A percentile compares a stretch with the other conserved stretches of the same genome.
phyloP scores from a whole-genome alignment of 2,797 vertebrate species.

The Mormyrops boulengeri region DNA sequence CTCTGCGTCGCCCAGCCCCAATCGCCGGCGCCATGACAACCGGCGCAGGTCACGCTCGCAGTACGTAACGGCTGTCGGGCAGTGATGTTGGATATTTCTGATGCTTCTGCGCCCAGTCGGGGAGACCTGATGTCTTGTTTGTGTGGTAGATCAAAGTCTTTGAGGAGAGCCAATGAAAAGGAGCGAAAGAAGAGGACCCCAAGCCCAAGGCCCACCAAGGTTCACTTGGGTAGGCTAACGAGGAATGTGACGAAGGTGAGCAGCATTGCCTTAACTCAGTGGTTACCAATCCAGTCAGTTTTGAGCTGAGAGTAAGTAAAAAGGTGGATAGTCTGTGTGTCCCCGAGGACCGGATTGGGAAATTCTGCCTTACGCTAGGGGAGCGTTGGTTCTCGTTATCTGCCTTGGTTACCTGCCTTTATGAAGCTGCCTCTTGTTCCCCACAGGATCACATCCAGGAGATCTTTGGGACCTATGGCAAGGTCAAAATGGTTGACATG shows the following conservation, averaged over 20 bases:
- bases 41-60: conserved; percentile 85
- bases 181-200: conserved; percentile 87
- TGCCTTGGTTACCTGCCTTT: neutral
- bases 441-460: conserved; percentile 76
- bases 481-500: conserved; percentile 93
- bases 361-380: neutral
- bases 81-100: neutral
- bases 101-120: neutral
- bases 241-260: conserved; percentile 92
- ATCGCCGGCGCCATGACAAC: conserved; percentile 86
- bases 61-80: conserved; percentile 49
- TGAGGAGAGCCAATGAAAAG: conserved; percentile 83
- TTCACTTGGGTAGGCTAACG: conserved; percentile 87
- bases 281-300: neutral
- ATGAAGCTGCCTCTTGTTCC: neutral
- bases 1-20: conserved; percentile 84
- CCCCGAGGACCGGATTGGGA: neutral
- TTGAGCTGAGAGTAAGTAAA: neutral
- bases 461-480: conserved; percentile 88
- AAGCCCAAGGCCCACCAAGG: conserved; percentile 87
- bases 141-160: conserved; percentile 74
- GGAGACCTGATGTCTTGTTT: neutral
- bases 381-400: neutral
- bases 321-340: neutral
- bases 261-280: neutral